Percentiles rank a stretch among this genome's conserved stretches.
phyloP scores from a whole-genome alignment of 2,113 vertebrate genomes.

The Cyrtonyx montezumae region DNA sequence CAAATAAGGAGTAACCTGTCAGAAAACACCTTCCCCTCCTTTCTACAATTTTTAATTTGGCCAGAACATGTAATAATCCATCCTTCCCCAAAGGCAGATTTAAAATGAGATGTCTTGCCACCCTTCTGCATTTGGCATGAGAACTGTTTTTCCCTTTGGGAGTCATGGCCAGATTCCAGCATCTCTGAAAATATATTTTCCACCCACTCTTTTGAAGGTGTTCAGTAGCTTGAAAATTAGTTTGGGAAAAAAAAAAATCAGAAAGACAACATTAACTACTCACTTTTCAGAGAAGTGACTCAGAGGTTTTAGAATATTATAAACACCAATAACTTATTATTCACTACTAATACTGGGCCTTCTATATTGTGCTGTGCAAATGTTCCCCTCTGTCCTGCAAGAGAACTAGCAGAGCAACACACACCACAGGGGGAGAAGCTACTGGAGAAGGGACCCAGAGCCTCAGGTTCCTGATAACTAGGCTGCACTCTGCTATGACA shows the following conservation, averaged over 20 bases:
- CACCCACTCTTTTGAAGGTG: not conserved
- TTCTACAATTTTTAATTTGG: not conserved
- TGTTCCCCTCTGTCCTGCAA: not conserved
- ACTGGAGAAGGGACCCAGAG: not conserved
- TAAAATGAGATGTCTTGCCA: not conserved
- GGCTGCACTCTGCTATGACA: not conserved
- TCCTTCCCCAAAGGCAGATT: not conserved
- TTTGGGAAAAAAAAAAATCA: not conserved
- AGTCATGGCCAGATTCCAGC: not conserved
- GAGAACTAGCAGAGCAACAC: too few relatives aligned
- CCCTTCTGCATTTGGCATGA: not conserved
- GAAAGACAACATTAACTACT: not conserved
- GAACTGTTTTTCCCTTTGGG: not conserved
- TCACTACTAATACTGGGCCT: not conserved
- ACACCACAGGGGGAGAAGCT: not conserved
- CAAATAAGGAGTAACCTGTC: not conserved
- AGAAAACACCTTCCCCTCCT: not conserved
- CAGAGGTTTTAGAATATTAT: not conserved
- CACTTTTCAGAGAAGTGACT: not conserved
- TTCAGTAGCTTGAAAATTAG: not conserved
- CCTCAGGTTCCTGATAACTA: not conserved
- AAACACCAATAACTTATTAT: not conserved
- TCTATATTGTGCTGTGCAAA: not conserved
- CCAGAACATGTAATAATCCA: not conserved
- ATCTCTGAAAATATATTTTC: not conserved